Conservation (phyloP, 2,888 invertebrate species). For the Tetropium fuscum region DNA sequence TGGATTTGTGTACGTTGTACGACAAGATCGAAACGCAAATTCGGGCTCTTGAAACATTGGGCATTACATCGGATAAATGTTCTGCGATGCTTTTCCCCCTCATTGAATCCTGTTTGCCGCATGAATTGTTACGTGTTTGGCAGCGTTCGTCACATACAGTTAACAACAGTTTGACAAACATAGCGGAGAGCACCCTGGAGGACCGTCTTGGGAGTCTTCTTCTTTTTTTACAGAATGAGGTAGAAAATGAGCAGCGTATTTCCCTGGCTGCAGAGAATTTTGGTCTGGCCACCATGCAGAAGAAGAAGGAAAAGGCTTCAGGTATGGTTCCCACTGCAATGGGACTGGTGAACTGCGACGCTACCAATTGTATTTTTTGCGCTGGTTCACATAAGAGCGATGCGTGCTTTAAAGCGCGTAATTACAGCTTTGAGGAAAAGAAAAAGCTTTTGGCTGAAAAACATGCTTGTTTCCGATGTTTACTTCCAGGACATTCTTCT, state of each 20-base stretch:
- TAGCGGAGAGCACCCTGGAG: constrained; percentile 5
- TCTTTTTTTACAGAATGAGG: constrained; percentile 44
- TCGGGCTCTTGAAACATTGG: constrained; percentile 46
- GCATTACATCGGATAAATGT: constrained; percentile 46
- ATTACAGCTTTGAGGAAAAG: constrained; percentile 11
- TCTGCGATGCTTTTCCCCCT: constrained; percentile 50
- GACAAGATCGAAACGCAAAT: constrained; percentile 50
- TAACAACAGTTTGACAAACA: neutral
- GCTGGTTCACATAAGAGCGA: constrained; percentile 15
- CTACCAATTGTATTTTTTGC: constrained; percentile 17
- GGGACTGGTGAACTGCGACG: constrained; percentile 16
- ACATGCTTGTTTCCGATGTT: constrained; percentile 10
- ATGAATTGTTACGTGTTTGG: constrained; percentile 46
- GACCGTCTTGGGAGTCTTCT: constrained; percentile 27
- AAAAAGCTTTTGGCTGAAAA: neutral
- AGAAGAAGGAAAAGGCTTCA: neutral
- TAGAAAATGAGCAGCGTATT: constrained; percentile 46
- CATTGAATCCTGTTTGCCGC: constrained; percentile 50
- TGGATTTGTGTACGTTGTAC: constrained; percentile 36
- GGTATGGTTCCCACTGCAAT: neutral
- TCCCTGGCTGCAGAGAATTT: constrained; percentile 37
- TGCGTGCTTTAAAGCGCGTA: constrained; percentile 18
- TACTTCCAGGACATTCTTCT: constrained; percentile 1
- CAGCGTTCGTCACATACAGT: constrained; percentile 24
- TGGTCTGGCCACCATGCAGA: constrained; percentile 1